Evolutionary conservation across 2,797 vertebrate species (phyloP).

Genomic region (Tenualosa thibaudeaui): DNA sequence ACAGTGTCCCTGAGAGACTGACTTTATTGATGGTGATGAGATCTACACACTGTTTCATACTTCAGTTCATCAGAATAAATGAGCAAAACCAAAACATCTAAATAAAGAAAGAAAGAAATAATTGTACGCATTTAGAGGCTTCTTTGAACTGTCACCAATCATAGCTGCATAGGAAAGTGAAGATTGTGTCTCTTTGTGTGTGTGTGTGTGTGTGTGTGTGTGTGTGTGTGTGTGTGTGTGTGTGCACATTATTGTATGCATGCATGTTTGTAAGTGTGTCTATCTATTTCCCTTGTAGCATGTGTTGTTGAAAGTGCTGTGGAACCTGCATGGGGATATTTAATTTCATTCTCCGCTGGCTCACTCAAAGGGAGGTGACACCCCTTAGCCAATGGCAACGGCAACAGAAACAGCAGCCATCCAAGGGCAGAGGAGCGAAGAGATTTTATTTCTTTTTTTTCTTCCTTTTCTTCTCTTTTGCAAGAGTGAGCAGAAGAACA

Average conservation of each 20-base stretch:
- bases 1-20: background rate
- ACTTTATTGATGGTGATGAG: background rate
- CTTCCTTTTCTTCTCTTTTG: constrained; percentile 8
- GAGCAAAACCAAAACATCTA: background rate
- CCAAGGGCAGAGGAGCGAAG: background rate
- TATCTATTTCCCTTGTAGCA: background rate
- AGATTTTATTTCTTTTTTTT: background rate
- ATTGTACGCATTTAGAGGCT: background rate
- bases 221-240: background rate
- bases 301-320: background rate
- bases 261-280: background rate
- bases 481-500: constrained; percentile 54
- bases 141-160: background rate
- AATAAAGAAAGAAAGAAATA: no score
- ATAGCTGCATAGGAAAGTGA: background rate
- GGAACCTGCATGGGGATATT: background rate
- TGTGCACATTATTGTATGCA: background rate
- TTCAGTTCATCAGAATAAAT: background rate
- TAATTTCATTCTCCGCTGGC: constrained; percentile 7
- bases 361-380: background rate
- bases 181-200: background rate
- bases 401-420: background rate
- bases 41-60: background rate
- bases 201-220: constrained; percentile 2
- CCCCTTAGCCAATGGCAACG: background rate